Conservation (phyloP, 1,140 invertebrate species). For the Drosophila cardini region DNA sequence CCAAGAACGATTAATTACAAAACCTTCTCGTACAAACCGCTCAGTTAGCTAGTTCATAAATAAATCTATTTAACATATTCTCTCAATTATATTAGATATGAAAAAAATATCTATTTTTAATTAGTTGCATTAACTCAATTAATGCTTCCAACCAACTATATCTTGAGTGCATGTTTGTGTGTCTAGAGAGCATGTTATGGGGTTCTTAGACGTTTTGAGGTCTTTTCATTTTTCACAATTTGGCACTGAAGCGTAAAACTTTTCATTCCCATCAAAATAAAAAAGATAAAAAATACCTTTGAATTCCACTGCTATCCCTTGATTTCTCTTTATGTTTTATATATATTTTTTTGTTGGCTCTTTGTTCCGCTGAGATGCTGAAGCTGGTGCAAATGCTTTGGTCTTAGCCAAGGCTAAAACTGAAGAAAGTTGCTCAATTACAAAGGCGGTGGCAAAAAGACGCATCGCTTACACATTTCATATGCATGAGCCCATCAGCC, state of each 20-base stretch:
- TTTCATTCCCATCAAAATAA: constrained; percentile 34
- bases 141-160: neutral
- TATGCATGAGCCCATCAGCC: constrained; percentile 61
- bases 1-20: too few species aligned
- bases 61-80: too few species aligned
- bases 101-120: too few species aligned
- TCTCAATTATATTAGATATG: too few species aligned
- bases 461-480: constrained; percentile 56
- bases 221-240: constrained; percentile 49
- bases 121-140: constrained; percentile 5
- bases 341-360: constrained; percentile 23
- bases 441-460: constrained; percentile 54
- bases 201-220: constrained; percentile 3
- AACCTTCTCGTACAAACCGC: too few species aligned
- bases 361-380: constrained; percentile 17
- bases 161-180: neutral
- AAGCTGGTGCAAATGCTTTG: neutral
- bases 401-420: constrained; percentile 3
- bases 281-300: constrained; percentile 16
- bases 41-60: too few species aligned
- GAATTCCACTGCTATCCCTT: constrained; percentile 36
- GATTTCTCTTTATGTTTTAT: constrained; percentile 16
- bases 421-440: constrained; percentile 73
- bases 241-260: constrained; percentile 55
- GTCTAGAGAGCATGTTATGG: constrained; percentile 9